Evolutionary conservation across 2,113 vertebrate genomes (phyloP).

Genomic region (Sminthopsis crassicaudata): DNA sequence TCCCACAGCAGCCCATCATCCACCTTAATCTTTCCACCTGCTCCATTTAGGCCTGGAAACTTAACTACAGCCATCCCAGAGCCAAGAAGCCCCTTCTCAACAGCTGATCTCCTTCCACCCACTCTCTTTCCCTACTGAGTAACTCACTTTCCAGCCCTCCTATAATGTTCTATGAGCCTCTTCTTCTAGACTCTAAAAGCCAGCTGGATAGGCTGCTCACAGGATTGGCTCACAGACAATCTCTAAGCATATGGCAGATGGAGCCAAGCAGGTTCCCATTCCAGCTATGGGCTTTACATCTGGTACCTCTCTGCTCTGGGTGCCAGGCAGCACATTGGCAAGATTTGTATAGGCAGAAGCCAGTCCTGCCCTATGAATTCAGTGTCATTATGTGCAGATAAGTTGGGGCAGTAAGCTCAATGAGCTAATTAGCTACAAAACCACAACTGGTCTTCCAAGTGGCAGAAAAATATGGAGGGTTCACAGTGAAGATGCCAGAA

Average conservation of each 20-base stretch:
- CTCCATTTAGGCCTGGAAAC: conserved; percentile 43
- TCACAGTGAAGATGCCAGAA: not conserved
- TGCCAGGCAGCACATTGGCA: conserved; percentile 72
- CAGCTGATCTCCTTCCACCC: not conserved
- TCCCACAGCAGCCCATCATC: conserved; percentile 55
- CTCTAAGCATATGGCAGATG: conserved; percentile 78
- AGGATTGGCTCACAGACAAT: conserved; percentile 39
- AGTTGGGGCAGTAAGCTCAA: not conserved
- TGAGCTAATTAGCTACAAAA: not conserved
- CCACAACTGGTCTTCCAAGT: not conserved
- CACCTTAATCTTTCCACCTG: conserved; percentile 70
- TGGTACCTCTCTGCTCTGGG: conserved; percentile 64
- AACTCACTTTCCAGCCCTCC: conserved; percentile 41
- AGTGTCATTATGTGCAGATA: not conserved
- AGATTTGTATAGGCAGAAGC: conserved; percentile 21
- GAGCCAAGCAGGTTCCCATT: not conserved
- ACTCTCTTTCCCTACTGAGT: conserved; percentile 44
- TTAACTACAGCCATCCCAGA: conserved; percentile 42
- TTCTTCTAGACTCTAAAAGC: conserved; percentile 68
- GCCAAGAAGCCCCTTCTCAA: conserved; percentile 61
- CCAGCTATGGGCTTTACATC: conserved; percentile 69
- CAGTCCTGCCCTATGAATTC: conserved; percentile 54
- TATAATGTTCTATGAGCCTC: conserved; percentile 51
- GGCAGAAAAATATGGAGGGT: not conserved
- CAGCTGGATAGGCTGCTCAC: conserved; percentile 64